Evolutionary conservation across 2,113 vertebrate genomes (phyloP), one percentile per base, ranked within the genome.

Genomic region (Chroicocephalus ridibundus): DNA sequence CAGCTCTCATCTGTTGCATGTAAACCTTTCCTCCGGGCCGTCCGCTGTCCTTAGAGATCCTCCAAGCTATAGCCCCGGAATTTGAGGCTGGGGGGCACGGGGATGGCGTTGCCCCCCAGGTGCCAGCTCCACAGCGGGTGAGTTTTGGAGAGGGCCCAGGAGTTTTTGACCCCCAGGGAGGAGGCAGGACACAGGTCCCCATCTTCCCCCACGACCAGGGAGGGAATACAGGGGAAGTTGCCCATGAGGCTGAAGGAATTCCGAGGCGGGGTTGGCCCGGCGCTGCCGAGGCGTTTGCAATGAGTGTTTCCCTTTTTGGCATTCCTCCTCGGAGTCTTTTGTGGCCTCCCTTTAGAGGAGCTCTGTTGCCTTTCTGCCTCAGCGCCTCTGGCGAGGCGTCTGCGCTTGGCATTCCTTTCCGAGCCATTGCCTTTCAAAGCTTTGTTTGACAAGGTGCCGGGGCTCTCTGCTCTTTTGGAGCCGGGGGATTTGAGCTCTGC

Each of bases 81-180:
- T 92, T 97, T 98, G 88, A 98, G 97, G 96, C 98, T 97, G 61
- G 98, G 98, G 72, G 98, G 98, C 90, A 98, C 97, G 2, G 98
- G 98, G 13, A 98, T 95, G 21, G 98, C 98, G 62, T 94, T 98
- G n/a, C 98, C 98, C 70, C 98, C 98, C 31, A 98, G 42, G 92
- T 98, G 98, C 98, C 98, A 98, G 68, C 95, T 95, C 98, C 98
- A 98, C 65, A 98, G 86, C 19, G 98, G 98, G 96, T 98, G 98
- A 15, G 96, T 98, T 44, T 98, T 98, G 84, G 98, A 95, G 19
- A 97, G 96, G 20, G 82, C 95, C 51, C 91, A 60, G 25, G 96
- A 95, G 61, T 97, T 96, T 38, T 95, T 97, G 9, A 96, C 97
- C 49, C 97, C 97, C 47, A 98, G 93, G 9, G 98, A 98, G 32